Conservation (phyloP, 2,797 vertebrate species). For the Cyprinella venusta region DNA sequence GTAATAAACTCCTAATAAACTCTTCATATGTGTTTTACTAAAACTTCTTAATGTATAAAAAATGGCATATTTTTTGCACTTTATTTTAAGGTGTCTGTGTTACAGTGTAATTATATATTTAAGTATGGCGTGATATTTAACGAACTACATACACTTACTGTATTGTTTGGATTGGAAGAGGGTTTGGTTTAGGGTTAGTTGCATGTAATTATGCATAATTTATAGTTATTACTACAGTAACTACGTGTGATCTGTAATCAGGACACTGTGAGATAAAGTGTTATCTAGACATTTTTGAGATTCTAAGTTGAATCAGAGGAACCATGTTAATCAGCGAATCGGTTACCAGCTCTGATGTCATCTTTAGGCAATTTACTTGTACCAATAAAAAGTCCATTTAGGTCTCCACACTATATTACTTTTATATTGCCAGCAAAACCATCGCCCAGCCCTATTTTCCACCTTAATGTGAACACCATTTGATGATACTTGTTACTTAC, state of each 20-base stretch:
- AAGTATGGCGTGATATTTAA: no score
- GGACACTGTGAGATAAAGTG: no score
- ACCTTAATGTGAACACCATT: background rate
- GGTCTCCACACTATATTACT: background rate
- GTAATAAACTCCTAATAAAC: background rate
- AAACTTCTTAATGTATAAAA: background rate
- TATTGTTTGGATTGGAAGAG: no score
- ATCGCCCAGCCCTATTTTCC: background rate
- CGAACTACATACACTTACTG: no score
- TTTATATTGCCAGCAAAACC: background rate
- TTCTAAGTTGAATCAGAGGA: background rate
- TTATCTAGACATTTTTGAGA: no score
- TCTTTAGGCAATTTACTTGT: background rate
- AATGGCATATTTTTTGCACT: background rate
- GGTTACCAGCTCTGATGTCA: background rate
- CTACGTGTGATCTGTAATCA: no score
- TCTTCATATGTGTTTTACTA: background rate
- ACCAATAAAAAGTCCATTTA: background rate
- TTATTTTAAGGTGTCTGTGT: no score
- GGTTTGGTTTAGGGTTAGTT: no score
- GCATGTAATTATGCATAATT: no score
- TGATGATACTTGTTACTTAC: background rate
- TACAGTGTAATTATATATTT: no score
- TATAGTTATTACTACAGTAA: no score
- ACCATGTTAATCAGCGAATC: background rate